Evolutionary conservation across 2,888 invertebrate species (phyloP), one percentile per base, ranked within the genome.

Genomic region (Drosophila siamana): DNA sequence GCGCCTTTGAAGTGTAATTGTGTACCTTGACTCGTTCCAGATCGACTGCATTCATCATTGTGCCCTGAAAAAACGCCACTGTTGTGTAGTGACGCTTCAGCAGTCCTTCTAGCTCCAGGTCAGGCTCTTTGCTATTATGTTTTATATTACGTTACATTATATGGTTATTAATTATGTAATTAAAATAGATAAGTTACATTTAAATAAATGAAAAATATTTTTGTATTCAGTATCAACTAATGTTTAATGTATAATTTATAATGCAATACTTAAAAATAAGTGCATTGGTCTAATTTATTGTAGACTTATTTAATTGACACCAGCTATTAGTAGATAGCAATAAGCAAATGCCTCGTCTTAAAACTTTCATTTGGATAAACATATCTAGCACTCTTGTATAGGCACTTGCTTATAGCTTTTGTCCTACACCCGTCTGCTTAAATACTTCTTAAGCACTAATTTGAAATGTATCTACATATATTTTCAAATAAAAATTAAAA

Each of bases 21-120:
- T 91, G 94, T 97, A 98, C 98, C 97, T 99, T 99, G 94, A 99
- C 99, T 94, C 99, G 95, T 93, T 99, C 98, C 95, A 99, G 96
- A 95, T 99, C 99, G 94, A 99, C 98, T 92, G 99, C 98, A 94
- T 99, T 99, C 99, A 99, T 99, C 95, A 99, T 99, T 93, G 99
- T 98, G 94, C 99, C 99, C 96, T 99, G 99, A 97, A 99, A 99
- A 96, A 99, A 99, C 96, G 98, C 98, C 95, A 99, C 99, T 93
- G 99, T 99, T 92, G 99, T 99, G 95, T 99, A 99, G 96, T 99
- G 99, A 93, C 99, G 96, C 94, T 99, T 99, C 94, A 99, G 97
- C 92, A 99, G 96, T 93, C 99, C 99, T 94, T 99, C 99, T 95
- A 99, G 95, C 94, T 99, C 99, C 94, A 99, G 95, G 95, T 99